A percentile compares a stretch with the other conserved stretches of the same genome.
Evolutionary conservation across 2,113 vertebrate genomes (phyloP).

Genomic region (Otocyon megalotis): DNA sequence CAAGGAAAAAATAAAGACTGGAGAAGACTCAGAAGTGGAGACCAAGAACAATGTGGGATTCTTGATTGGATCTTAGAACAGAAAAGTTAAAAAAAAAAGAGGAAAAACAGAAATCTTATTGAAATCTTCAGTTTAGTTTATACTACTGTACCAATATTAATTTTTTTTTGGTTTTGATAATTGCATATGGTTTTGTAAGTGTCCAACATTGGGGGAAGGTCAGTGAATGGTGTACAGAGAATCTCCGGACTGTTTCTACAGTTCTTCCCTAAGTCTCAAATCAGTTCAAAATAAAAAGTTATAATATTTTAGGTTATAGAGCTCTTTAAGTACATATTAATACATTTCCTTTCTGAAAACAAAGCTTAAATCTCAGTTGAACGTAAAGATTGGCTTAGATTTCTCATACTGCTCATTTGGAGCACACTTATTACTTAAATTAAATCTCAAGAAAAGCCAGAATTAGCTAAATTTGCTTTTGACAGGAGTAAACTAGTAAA

Average conservation of each 20-base stretch:
- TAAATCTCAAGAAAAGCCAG: background rate
- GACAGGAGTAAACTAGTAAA: rapidly evolving
- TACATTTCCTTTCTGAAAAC: background rate
- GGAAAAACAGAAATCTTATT: background rate
- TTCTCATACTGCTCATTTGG: background rate
- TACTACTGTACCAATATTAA: background rate
- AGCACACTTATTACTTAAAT: background rate
- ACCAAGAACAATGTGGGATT: background rate
- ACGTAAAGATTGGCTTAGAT: background rate
- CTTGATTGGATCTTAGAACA: background rate
- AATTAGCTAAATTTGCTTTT: background rate
- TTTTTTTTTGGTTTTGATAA: background rate
- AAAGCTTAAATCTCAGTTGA: background rate
- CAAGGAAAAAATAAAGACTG: background rate
- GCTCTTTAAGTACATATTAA: background rate
- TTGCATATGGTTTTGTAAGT: background rate
- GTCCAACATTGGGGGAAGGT: background rate
- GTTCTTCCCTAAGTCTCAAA: background rate
- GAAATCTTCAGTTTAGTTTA: background rate
- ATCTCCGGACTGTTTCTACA: background rate
- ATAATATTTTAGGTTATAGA: background rate
- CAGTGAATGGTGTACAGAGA: background rate
- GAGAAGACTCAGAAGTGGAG: background rate
- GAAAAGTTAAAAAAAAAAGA: background rate
- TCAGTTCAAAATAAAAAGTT: background rate